Base-by-base conservation (phyloP, 2,797 vertebrate genomes). In the Oreortyx pictus region DNA sequence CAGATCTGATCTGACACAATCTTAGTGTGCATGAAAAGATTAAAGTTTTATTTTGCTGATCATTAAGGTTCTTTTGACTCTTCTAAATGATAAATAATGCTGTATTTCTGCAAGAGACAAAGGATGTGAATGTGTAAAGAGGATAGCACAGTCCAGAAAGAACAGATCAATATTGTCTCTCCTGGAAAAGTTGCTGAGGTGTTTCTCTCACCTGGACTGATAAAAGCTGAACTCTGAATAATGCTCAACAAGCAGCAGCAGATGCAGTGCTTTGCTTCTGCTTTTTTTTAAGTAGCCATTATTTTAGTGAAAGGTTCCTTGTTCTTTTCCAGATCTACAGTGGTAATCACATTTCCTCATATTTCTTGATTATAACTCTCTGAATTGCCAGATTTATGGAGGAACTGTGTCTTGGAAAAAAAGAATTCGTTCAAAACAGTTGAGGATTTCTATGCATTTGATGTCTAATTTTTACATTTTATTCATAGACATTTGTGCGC, bases 51-150 rank as follows among this genome's bases (percentile, higher is more conserved):
- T 66, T 82, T 80, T 70, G 10, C 29, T 80, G 27, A 41, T 39
- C 1, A 16, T 66, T 79, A 66, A 39, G 4, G 31, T 82, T 0
- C 0, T 80, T 82, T 80, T 0, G 0, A 20, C 14, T 72, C 41
- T 10, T 10, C 31, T 74, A 56, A 23, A 13, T 49, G 16, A 68
- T 41, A 54, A 31, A 37, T 46, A 50, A 43, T 82, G 13, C 1
- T 14, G 24, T 65, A 71, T 64, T 68, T 67, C 68, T 57, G 8
- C 25, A 80, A 41, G 49, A 77, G 22, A 16, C 15, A 47, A 64
- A 17, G 33, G 66, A 13, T 68, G 46, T 12, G 35, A 65, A 61
- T 39, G 7, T 62, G 5, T 68, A 83, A 71, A 60, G 20, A 44
- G 8, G 71, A n/a, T 24, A 75, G 23, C 5, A 57, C 82, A 75